Evolutionary conservation across 2,797 vertebrate species (phyloP), one percentile per base, ranked within the genome.

Genomic region (Trematomus bernacchii): DNA sequence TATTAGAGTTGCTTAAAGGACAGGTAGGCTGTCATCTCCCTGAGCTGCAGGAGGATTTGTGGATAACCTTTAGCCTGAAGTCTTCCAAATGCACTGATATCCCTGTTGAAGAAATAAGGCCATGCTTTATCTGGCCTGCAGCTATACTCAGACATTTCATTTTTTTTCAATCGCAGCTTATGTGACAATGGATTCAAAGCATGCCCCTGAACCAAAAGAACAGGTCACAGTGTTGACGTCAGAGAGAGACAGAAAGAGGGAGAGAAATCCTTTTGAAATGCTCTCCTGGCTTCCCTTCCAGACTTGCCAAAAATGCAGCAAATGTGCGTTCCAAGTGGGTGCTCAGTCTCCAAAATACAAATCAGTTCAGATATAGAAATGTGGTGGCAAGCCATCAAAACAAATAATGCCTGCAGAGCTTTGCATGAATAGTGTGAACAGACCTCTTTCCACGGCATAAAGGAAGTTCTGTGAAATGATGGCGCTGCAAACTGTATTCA

Each of bases 41-140:
- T 47, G 75, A 54, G 71, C 79, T 71, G 62, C 7, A 16, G 75
- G 71, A 81, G 77, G 73, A 82, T 89, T 82, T 75, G 68, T 47
- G 51, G 87, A 86, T 90, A 89, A 90, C 87, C 85, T 90, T 88
- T 89, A 77, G 44, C 84, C 80, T 12, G 52, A 71, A 76, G 83
- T 80, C 78, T 81, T 84, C 68, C 15, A 47, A 66, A 85, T 13
- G 59, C 71, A 11, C 72, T 42, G 61, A 66, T 85, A 85, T 51
- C 54, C 10, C 84, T 15, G 53, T 13, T 33, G 58, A 77, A 71
- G 75, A 71, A 85, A 81, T 43, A 42, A 54, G 46, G 63, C 71
- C 46, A 44, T 37, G 51, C 65, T 84, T 87, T 85, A 85, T 87
- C 77, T 75, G 66, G 46, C 66, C 40, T 0, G 7, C 53, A 66